Evolutionary conservation across 2,113 vertebrate genomes (phyloP).

Genomic region (Malurus cyaneus): DNA sequence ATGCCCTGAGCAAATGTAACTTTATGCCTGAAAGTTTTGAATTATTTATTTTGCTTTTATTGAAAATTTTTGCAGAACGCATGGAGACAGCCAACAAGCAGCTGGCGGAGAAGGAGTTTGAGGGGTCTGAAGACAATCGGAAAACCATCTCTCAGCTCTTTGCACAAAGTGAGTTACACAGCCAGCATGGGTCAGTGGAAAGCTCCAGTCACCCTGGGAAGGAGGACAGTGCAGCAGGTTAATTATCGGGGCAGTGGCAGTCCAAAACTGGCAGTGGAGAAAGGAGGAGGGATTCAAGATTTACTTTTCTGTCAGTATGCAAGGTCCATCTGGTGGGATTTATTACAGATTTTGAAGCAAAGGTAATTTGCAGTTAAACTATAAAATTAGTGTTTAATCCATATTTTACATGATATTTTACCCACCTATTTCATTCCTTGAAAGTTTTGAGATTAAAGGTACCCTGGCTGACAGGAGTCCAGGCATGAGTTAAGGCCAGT

Average conservation of each 20-base stretch:
- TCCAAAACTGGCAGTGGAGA: not conserved
- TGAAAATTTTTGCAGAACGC: conserved; percentile 80
- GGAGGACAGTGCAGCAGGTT: not conserved
- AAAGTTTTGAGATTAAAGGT: not conserved
- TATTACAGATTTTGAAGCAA: not conserved
- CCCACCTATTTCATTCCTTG: not conserved
- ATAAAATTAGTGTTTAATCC: not conserved
- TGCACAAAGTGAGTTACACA: conserved; percentile 86
- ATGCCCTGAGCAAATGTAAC: not conserved
- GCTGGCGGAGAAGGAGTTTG: conserved; percentile 92
- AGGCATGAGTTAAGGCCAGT: not conserved
- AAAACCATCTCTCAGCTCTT: conserved; percentile 97
- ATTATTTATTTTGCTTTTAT: not conserved
- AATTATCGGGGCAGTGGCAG: not conserved
- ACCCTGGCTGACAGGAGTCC: not conserved
- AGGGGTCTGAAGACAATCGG: conserved; percentile 93
- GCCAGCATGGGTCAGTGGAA: not conserved
- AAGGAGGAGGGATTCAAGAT: not conserved
- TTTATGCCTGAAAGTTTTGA: not conserved
- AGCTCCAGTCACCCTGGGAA: not conserved
- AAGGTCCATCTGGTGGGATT: not conserved
- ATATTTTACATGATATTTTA: not conserved
- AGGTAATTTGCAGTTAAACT: not conserved
- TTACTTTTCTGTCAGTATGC: not conserved
- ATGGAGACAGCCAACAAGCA: conserved; percentile 98